phyloP scores from a whole-genome alignment of 2,888 invertebrate species.

The Pocota personata region DNA sequence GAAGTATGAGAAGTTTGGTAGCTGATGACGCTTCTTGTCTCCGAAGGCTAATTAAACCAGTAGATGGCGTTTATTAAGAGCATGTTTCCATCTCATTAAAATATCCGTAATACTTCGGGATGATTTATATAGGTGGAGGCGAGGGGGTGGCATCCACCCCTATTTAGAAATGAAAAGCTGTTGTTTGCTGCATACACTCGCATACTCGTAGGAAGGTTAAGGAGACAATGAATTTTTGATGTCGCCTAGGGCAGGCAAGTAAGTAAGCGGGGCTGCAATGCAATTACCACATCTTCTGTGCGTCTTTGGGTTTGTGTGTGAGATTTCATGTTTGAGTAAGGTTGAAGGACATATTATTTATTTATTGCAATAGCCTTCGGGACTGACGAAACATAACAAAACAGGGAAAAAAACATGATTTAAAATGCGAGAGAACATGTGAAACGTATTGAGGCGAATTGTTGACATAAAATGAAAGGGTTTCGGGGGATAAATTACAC shows the following conservation, averaged over 20 bases:
- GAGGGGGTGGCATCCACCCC: not conserved
- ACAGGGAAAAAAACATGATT: slow-evolving; percentile 29
- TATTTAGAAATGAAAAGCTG: slow-evolving; percentile 34
- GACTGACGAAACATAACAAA: slow-evolving; percentile 34
- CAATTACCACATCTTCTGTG: slow-evolving; percentile 55
- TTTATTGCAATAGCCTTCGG: slow-evolving; percentile 61
- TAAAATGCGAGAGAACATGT: slow-evolving; percentile 19
- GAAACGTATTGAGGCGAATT: slow-evolving; percentile 13
- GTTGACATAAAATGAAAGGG: slow-evolving; percentile 37
- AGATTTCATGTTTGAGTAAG: slow-evolving; percentile 21
- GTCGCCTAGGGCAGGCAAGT: slow-evolving; percentile 17
- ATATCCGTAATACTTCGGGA: slow-evolving; percentile 67
- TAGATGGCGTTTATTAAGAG: slow-evolving; percentile 74
- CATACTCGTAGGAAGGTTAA: slow-evolving; percentile 56
- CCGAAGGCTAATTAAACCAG: slow-evolving; percentile 73
- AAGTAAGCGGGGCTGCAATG: slow-evolving; percentile 51
- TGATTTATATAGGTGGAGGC: slow-evolving; percentile 58
- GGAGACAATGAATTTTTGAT: slow-evolving; percentile 69
- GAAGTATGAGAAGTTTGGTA: not conserved
- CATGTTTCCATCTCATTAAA: slow-evolving; percentile 72
- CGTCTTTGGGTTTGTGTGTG: not conserved
- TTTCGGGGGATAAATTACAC: slow-evolving; percentile 39
- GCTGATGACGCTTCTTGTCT: slow-evolving; percentile 68
- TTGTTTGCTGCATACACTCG: too few relatives aligned
- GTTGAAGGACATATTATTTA: slow-evolving; percentile 66